phyloP scores from a whole-genome alignment of 2,888 invertebrate species.

The Cordilura impudica region DNA sequence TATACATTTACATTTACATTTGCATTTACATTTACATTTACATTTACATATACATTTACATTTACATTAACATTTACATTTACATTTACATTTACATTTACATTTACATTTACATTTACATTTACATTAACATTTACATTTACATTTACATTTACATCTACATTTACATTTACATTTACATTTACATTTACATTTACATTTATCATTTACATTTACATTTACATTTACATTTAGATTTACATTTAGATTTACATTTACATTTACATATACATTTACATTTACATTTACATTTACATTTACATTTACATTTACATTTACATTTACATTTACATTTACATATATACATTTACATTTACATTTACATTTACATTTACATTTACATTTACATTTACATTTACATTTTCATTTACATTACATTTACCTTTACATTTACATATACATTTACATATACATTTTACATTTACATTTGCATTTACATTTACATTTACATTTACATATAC shows the following conservation, averaged over 20 bases:
- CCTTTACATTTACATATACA: too few species aligned
- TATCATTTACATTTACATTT: background rate
- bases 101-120: background rate
- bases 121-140: background rate
- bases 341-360: background rate
- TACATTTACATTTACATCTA: background rate
- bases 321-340: background rate
- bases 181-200: background rate
- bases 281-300: background rate
- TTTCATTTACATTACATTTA: too few species aligned
- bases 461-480: too few species aligned
- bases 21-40: too few species aligned
- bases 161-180: background rate
- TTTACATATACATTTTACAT: too few species aligned
- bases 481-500: too few species aligned
- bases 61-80: background rate
- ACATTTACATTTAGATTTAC: background rate
- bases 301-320: background rate
- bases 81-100: background rate
- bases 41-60: background rate
- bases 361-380: background rate
- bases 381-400: too few species aligned
- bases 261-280: background rate
- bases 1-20: background rate
- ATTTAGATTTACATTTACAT: background rate